These are phyloP conservation scores for Drosophila melanosoma DNA, from an alignment of 2,888 invertebrate genomes.

Conservation along the genomic window DNA sequence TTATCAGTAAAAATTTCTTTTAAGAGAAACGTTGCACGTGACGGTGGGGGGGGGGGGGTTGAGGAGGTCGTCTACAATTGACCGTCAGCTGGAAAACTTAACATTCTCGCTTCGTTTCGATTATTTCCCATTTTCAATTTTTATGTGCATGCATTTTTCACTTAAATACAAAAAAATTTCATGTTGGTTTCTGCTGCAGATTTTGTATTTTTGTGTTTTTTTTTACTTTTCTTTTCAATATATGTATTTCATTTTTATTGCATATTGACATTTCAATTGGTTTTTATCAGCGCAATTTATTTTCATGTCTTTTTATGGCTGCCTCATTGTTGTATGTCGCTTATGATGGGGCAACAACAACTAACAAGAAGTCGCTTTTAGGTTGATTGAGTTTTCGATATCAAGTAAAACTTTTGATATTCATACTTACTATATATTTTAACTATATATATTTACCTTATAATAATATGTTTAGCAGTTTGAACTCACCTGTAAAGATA, in stretches of 20 bases:
- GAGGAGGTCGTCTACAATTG: slow-evolving; percentile 31
- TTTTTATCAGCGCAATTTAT: slow-evolving; percentile 63
- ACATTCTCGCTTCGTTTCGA: slow-evolving; percentile 26
- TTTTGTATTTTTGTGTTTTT: slow-evolving; percentile 4
- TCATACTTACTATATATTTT: not conserved
- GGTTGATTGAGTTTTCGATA: slow-evolving; percentile 37
- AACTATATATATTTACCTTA: slow-evolving; percentile 15
- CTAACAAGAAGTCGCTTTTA: slow-evolving; percentile 7
- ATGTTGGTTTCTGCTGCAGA: slow-evolving; percentile 19
- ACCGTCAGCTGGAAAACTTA: slow-evolving; percentile 36
- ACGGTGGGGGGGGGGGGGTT: not conserved
- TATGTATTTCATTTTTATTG: slow-evolving; percentile 33
- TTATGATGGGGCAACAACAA: slow-evolving; percentile 8
- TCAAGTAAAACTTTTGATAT: not conserved
- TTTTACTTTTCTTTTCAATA: slow-evolving; percentile 7
- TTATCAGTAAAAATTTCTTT: slow-evolving; percentile 36
- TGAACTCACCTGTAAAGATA: slow-evolving; percentile 68
- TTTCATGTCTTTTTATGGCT: slow-evolving; percentile 44
- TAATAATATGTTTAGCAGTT: not conserved
- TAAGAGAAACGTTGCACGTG: not conserved
- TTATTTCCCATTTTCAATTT: slow-evolving; percentile 36
- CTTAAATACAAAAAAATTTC: slow-evolving; percentile 31
- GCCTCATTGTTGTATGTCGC: slow-evolving; percentile 11
- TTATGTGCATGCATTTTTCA: slow-evolving; percentile 55
- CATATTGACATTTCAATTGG: slow-evolving; percentile 67